Conservation (phyloP, 2,888 invertebrate species). For the Scaeva pyrastri region DNA sequence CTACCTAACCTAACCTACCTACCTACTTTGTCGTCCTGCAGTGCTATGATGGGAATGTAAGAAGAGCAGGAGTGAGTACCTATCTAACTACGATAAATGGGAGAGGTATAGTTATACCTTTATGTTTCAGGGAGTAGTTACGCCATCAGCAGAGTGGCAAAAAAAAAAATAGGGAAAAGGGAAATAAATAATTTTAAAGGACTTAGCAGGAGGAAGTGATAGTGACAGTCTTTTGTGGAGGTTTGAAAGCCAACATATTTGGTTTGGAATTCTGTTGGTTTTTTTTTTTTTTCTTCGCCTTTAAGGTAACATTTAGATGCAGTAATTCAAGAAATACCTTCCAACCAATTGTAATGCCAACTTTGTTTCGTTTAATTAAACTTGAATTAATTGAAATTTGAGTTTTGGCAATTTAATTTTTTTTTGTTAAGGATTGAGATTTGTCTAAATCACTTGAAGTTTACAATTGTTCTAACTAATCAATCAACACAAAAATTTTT, state of each 20-base stretch:
- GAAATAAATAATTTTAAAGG: background rate
- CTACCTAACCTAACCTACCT: too few species aligned
- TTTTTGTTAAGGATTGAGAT: too few species aligned
- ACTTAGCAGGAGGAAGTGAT: background rate
- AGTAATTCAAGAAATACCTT: background rate
- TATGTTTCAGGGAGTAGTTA: background rate
- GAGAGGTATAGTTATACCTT: background rate
- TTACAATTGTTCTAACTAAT: too few species aligned
- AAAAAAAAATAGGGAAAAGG: background rate
- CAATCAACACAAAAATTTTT: too few species aligned
- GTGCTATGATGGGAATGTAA: background rate
- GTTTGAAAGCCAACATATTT: background rate
- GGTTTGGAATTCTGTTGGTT: background rate
- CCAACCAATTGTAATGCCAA: too few species aligned
- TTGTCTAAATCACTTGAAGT: too few species aligned
- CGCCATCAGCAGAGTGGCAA: too few species aligned
- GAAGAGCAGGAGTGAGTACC: background rate
- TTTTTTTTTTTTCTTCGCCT: background rate
- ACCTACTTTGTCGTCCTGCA: too few species aligned
- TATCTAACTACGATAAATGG: background rate
- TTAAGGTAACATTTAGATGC: too few species aligned
- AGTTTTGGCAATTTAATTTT: too few species aligned
- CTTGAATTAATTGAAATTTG: too few species aligned
- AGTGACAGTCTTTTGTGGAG: constrained; percentile 4
- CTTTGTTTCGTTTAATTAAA: too few species aligned